Base-by-base conservation (phyloP, 1,140 invertebrate species). In the Drosophila equinoxialis region DNA sequence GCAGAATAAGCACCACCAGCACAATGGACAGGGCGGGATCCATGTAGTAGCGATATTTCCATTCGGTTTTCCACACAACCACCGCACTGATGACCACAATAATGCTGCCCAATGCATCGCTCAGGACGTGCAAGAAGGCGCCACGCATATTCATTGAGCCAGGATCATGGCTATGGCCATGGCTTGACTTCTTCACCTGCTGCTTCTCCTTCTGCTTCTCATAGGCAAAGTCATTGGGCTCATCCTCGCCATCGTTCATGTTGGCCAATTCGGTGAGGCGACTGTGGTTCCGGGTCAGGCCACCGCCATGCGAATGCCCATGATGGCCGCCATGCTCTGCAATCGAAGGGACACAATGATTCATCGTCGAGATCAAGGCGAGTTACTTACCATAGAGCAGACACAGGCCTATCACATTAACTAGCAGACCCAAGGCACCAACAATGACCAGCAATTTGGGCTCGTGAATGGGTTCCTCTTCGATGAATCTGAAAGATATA, bases 121-220 rank as follows among this genome's bases (percentile, higher is more conserved):
- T 98, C 5, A 99, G 91, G 5, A 99, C 96, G 93, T 99, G 99
- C 51, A 99, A 94, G 92, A 99, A 99, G 1, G 99, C 99, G 14
- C 98, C 98, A 58, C 96, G 94, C 97, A 99, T 99, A 91, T 99
- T 99, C 95, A 99, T 96, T 87, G 98, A 96, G 26, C 95, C 95
- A 0, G 96, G 94, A 81, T 95, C 94, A 68, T 94, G 93, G 60
- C 93, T 91, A 75, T 95, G 94, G 3, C 93, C 92, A 74, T 95
- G 94, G 37, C 92, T 79, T 3, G 85, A 79, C 48, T 91, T 81
- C 65, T 92, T 92, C 6, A 81, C 71, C 6, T 55, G 74, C 51
- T 90, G 74, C 60, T 92, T 91, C 59, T 91, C 91, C 75, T 92
- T 89, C 35, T 81, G 81, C 71, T 91, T 92, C 61, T 90, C 81